Evolutionary conservation across 1,140 invertebrate species (phyloP).

Genomic region (Carposina sasakii): DNA sequence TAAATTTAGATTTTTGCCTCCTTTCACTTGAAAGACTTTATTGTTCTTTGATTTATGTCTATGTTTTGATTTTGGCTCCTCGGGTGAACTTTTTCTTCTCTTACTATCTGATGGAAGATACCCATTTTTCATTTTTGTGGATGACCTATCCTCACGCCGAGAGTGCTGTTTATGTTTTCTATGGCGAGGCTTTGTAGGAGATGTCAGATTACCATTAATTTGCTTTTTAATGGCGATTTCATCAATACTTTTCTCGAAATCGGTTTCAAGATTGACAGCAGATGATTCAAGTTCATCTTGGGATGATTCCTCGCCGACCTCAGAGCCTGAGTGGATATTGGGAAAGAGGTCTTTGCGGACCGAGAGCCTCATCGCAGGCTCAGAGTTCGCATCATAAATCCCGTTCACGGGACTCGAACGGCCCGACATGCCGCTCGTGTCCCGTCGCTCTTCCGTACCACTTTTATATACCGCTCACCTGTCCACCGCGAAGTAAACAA

Average conservation of each 20-base stretch:
- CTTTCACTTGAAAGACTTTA: constrained; percentile 58
- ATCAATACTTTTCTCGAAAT: constrained; percentile 70
- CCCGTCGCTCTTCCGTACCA: constrained; percentile 60
- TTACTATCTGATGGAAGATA: constrained; percentile 54
- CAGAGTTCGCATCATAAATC: constrained; percentile 47
- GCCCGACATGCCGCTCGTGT: constrained; percentile 65
- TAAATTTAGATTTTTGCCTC: constrained; percentile 69
- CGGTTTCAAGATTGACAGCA: constrained; percentile 65
- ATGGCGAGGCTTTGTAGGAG: constrained; percentile 44
- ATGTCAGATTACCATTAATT: constrained; percentile 43
- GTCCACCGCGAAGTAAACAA: constrained; percentile 70
- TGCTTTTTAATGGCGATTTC: constrained; percentile 56
- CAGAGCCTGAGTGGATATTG: too few species aligned
- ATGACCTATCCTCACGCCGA: constrained; percentile 43
- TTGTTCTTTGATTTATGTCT: constrained; percentile 41
- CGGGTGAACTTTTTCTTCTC: constrained; percentile 51
- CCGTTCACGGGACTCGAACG: constrained; percentile 64
- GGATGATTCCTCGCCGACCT: constrained; percentile 33
- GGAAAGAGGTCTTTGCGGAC: constrained; percentile 68
- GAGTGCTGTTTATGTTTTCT: constrained; percentile 60
- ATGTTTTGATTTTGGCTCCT: constrained; percentile 34
- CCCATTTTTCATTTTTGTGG: constrained; percentile 52
- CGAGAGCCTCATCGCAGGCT: constrained; percentile 55
- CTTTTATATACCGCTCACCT: constrained; percentile 69
- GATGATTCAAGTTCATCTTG: constrained; percentile 37